These are phyloP conservation scores for Tetramorium simillimum DNA, from an alignment of 1,140 invertebrate genomes.

Conservation along the genomic window DNA sequence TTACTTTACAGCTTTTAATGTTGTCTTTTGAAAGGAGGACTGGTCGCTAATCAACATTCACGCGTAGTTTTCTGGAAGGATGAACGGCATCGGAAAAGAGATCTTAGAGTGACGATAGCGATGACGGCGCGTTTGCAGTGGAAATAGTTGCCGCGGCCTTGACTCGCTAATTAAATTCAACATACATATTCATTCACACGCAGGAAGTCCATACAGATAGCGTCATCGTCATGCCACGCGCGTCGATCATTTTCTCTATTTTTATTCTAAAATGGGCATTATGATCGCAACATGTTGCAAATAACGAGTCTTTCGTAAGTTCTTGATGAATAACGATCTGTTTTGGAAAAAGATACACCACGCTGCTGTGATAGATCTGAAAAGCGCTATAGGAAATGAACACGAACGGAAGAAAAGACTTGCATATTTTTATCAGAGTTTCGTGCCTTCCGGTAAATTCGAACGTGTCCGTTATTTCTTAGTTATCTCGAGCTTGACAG, in stretches of 20 bases:
- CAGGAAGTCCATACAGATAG: constrained; percentile 74
- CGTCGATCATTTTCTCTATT: constrained; percentile 46
- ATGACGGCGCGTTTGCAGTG: constrained; percentile 58
- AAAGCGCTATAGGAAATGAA: neutral
- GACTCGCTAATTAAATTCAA: constrained; percentile 78
- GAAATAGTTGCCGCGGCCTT: constrained; percentile 77
- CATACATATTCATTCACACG: constrained; percentile 78
- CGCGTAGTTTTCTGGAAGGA: neutral
- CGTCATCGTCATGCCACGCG: constrained; percentile 53
- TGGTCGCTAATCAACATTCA: neutral
- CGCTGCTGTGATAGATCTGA: neutral
- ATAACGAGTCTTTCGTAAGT: neutral
- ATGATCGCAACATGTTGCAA: neutral
- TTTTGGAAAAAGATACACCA: neutral
- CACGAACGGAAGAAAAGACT: constrained; percentile 9
- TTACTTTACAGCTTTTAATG: neutral
- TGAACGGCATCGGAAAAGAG: neutral
- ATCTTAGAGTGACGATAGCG: neutral
- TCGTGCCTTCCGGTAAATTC: constrained; percentile 51
- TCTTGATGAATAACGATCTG: neutral
- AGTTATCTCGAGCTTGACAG: constrained; percentile 19
- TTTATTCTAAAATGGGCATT: neutral
- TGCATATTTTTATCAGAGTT: constrained; percentile 29
- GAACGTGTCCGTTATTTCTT: neutral
- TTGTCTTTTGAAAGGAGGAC: neutral